A percentile compares a stretch with the other conserved stretches of the same genome.
Evolutionary conservation across 2,888 invertebrate species (phyloP).

Genomic region (Baccha elongata): DNA sequence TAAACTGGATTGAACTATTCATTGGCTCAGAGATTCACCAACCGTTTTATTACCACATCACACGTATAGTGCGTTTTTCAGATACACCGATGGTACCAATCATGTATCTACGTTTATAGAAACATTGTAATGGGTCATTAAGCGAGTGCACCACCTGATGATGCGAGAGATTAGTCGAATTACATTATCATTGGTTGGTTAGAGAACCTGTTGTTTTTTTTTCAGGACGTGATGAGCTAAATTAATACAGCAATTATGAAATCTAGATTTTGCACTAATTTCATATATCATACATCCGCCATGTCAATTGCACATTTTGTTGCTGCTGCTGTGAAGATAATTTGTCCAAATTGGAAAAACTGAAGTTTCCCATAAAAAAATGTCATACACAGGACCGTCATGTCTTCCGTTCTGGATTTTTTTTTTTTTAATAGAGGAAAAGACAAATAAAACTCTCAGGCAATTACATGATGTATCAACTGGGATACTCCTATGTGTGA

Average conservation of each 20-base stretch:
- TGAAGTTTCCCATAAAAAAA: constrained; percentile 47
- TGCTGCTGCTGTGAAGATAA: constrained; percentile 6
- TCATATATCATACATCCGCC: constrained; percentile 30
- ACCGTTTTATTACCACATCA: constrained; percentile 54
- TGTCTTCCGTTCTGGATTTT: constrained; percentile 48
- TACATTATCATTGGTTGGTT: not conserved
- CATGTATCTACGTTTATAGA: not conserved
- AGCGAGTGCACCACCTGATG: constrained; percentile 61
- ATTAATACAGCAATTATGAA: constrained; percentile 62
- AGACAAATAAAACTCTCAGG: constrained; percentile 64
- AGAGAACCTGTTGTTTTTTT: constrained; percentile 49
- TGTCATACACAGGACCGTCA: no score
- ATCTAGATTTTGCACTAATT: constrained; percentile 52
- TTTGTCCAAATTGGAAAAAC: constrained; percentile 6
- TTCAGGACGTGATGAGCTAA: constrained; percentile 41
- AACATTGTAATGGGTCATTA: constrained; percentile 49
- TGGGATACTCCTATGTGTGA: constrained; percentile 53
- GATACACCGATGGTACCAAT: constrained; percentile 1
- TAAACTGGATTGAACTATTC: constrained; percentile 49
- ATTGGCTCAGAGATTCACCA: not conserved
- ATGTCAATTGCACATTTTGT: constrained; percentile 17
- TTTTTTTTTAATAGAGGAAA: constrained; percentile 10
- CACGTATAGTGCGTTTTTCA: constrained; percentile 50
- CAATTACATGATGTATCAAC: constrained; percentile 55
- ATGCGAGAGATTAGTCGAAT: constrained; percentile 49